Conservation (phyloP, 2,888 invertebrate species). For the Plebejus anna region DNA sequence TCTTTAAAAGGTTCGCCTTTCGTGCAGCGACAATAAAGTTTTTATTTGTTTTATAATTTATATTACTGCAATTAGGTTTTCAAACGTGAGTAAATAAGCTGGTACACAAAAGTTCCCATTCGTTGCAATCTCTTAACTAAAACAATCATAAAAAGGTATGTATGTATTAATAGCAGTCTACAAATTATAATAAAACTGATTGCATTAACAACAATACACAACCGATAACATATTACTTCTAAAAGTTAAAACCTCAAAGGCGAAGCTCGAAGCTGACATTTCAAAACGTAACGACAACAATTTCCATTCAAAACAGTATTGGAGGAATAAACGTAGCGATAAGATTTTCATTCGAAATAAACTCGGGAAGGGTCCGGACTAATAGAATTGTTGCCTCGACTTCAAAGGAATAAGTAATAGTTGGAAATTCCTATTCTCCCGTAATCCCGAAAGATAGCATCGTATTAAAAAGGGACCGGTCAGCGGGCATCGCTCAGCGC, state of each 20-base stretch:
- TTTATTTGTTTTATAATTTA: constrained; percentile 5
- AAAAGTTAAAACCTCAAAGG: not conserved
- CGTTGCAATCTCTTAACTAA: not conserved
- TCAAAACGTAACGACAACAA: constrained; percentile 5
- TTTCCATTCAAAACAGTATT: constrained; percentile 27
- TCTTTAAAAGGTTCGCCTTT: not conserved
- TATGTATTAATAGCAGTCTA: not conserved
- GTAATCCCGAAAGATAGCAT: constrained; percentile 66
- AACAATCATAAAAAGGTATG: not conserved
- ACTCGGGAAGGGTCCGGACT: constrained; percentile 37
- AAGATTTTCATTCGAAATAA: constrained; percentile 37
- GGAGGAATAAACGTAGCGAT: constrained; percentile 20
- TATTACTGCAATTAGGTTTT: not conserved
- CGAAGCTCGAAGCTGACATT: not conserved
- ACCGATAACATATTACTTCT: not conserved
- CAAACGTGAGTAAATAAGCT: not conserved
- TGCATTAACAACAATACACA: not conserved
- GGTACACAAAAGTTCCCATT: not conserved
- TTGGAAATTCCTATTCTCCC: constrained; percentile 44
- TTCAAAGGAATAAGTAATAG: constrained; percentile 45
- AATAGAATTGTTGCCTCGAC: constrained; percentile 41
- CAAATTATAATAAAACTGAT: not conserved
- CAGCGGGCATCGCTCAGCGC: constrained; percentile 27
- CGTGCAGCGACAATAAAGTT: not conserved
- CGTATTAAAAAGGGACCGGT: constrained; percentile 60